These are phyloP conservation scores for Sebastes schlegelii DNA, from an alignment of 2,113 vertebrate genomes.

Conservation along the genomic window DNA sequence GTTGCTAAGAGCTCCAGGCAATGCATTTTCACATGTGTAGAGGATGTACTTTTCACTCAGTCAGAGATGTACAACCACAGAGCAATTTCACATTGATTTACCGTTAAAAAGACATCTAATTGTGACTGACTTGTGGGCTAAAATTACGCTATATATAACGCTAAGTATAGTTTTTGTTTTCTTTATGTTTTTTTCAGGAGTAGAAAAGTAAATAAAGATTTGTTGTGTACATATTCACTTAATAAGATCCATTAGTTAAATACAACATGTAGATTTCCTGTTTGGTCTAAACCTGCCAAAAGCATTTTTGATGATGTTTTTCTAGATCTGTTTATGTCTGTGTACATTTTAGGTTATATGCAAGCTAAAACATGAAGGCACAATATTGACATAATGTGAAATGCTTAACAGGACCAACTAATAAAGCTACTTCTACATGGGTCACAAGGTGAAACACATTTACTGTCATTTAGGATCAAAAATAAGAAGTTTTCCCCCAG, in stretches of 20 bases:
- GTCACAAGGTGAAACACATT: neutral
- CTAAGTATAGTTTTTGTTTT: neutral
- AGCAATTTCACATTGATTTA: constrained; percentile 14
- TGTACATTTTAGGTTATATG: neutral
- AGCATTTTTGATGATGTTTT: neutral
- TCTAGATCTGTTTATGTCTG: neutral
- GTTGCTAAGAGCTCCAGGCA: constrained; percentile 2
- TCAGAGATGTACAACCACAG: neutral
- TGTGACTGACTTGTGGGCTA: neutral
- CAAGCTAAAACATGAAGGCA: neutral
- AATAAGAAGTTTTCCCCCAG: neutral
- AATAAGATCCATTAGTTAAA: neutral
- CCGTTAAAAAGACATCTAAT: neutral
- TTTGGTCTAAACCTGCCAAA: neutral
- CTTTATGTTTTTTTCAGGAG: neutral
- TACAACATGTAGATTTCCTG: neutral
- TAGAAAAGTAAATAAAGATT: neutral
- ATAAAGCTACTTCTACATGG: neutral
- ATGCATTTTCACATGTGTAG: constrained; percentile 12
- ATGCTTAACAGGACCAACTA: neutral
- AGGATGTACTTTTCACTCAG: neutral
- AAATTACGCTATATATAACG: neutral
- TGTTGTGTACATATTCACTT: neutral
- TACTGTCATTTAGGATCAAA: neutral
- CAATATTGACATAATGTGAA: neutral